Base-by-base conservation (phyloP, 2,797 vertebrate genomes). In the Poeciliopsis turneri region DNA sequence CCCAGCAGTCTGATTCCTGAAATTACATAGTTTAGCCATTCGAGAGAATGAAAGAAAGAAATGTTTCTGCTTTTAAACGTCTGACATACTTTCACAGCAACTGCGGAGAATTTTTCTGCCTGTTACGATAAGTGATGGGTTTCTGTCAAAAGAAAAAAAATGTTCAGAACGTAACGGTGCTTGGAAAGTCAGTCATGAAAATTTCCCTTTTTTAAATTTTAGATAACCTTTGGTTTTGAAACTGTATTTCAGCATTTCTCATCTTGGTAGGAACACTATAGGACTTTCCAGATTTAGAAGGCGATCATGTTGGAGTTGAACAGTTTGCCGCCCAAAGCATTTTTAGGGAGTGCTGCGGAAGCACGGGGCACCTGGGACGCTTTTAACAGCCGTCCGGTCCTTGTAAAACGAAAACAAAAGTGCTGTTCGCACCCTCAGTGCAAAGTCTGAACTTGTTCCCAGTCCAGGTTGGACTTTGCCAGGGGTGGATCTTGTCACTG, bases 381-480 rank as follows among this genome's bases (percentile, higher is more conserved):
- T 69, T 43, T 69, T 45, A 68, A 13, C 13, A 39, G 41, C 7
- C 7, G 11, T 45, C 25, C 11, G 25, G 66, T 69, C 66, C 39
- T 69, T 69, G 66, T 45, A 69, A 69, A 69, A 45, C 39, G 41
- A 69, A 45, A 69, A 12, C 41, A 69, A 69, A n/a, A 7, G 23
- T 45, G 41, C 25, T n/a, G 39, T 69, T 12, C 2, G 6, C 66
- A 69, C 43, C 43, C 39, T 69, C 25, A 69, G 12, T 2, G 23
- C 66, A n/a, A 69, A n/a, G 39, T 45, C 43, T 23, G 39, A 69
- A 45, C 41, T 69, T 69, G 66, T 25, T 69, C 66, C 25, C 5
- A 7, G 25, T 15, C 25, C 66, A 69, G 23, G 39, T 43, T n/a
- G 66, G 66, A 69, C 66, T 43, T 5, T 25, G 66, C 20, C 36